Percentiles rank a stretch among this genome's conserved stretches.
These are phyloP conservation scores for Ploceus nigricollis DNA, from an alignment of 2,113 vertebrate species.

Conservation along the genomic window DNA sequence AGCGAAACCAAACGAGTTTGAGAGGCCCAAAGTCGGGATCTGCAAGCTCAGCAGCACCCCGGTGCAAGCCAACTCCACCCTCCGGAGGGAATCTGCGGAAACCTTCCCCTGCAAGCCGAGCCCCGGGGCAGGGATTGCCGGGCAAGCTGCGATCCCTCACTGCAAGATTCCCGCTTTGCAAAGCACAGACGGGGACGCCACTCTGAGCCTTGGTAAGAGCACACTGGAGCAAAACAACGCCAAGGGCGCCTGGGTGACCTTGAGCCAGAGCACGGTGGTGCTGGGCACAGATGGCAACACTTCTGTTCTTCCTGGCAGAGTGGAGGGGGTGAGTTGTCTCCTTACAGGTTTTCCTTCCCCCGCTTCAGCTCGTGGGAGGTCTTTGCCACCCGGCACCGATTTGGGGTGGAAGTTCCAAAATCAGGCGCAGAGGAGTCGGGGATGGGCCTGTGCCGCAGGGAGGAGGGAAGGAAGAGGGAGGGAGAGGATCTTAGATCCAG, in stretches of 20 bases:
- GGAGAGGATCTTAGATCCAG: accelerated
- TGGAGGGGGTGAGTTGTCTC: slow-evolving; percentile 82
- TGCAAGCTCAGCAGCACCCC: slow-evolving; percentile 77
- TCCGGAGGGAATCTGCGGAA: slow-evolving; percentile 75
- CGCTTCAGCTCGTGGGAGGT: not conserved
- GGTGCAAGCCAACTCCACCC: slow-evolving; percentile 68
- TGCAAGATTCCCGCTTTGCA: slow-evolving; percentile 81
- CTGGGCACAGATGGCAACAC: slow-evolving; percentile 92
- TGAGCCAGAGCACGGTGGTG: slow-evolving; percentile 95
- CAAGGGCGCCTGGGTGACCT: slow-evolving; percentile 83
- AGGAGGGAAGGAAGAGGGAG: not conserved
- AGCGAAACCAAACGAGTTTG: slow-evolving; percentile 74
- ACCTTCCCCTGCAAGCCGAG: slow-evolving; percentile 41
- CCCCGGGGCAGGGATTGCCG: slow-evolving; percentile 1
- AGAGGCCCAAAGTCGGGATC: slow-evolving; percentile 81
- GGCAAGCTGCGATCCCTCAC: slow-evolving; percentile 52
- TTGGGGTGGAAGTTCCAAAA: not conserved
- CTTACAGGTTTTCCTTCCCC: not conserved
- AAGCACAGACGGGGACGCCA: slow-evolving; percentile 59
- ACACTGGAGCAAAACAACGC: slow-evolving; percentile 83
- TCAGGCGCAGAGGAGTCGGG: not conserved
- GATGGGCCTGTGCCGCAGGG: not conserved
- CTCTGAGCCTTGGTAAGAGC: slow-evolving; percentile 78
- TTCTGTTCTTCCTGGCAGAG: slow-evolving; percentile 84
- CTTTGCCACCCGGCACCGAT: not conserved